Evolutionary conservation across 1,140 invertebrate genomes (phyloP), one percentile per base, ranked within the genome.

Genomic region (Drosophila nigromelanica): DNA sequence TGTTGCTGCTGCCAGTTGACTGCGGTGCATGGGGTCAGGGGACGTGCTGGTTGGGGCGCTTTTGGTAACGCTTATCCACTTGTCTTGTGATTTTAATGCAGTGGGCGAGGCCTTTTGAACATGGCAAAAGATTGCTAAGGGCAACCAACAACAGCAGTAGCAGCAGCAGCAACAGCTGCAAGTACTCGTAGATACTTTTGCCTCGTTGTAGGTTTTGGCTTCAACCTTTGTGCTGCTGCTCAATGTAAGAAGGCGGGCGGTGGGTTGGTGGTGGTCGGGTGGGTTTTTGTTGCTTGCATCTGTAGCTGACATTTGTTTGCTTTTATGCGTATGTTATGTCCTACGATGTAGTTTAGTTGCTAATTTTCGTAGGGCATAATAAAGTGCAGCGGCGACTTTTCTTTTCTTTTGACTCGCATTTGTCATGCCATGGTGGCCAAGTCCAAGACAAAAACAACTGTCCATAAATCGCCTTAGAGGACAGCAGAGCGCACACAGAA

Each of bases 41-140:
- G 11, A 15, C 27, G 35, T 59, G 24, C 12, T 27, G 47, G 24
- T 27, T 42, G 66, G 64, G 54, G 59, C 52, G 80, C 81, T 86
- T 85, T 85, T 78, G 81, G 81, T 78, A 87, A 86, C 75, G 81
- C 78, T 86, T 86, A 86, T 87, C 81, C 82, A 86, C 81, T 86
- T 86, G 75, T 87, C 78, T 87, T 82, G 78, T 87, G 81, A 86
- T 86, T 86, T 87, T 87, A 78, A 89, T 89, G 82, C 61, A 89
- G 82, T 89, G 78, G 78, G 82, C 64, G 76, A 62, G 63, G 69
- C 68, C 39, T 80, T 80, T 76, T 79, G 78, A 78, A 66, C 67
- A 81, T 75, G 78, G 70, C 55, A 66, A 69, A 78, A 72, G 81
- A 87, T 86, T 87, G 81, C 82, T 75, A 78, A 45, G 70, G 82